Evolutionary conservation across 2,888 invertebrate genomes (phyloP).

Genomic region (Phortica magna): DNA sequence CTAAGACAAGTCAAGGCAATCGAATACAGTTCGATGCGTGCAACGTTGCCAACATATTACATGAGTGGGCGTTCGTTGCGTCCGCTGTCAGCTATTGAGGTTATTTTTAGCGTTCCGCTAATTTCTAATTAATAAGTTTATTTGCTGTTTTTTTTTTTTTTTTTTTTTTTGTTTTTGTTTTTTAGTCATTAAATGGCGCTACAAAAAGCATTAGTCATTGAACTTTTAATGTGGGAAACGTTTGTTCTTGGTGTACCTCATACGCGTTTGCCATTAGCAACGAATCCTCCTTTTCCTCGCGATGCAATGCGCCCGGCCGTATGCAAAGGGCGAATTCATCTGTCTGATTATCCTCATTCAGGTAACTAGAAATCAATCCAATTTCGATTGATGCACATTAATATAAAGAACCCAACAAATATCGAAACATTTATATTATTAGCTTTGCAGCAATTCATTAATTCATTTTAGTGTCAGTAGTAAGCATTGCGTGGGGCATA

Average conservation of each 20-base stretch:
- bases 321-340: constrained; percentile 86
- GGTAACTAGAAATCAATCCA: constrained; percentile 80
- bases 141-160: not conserved
- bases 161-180: not conserved
- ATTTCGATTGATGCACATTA: not conserved
- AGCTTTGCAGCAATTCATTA: constrained; percentile 50
- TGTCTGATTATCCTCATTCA: constrained; percentile 84
- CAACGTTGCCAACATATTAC: not conserved
- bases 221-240: constrained; percentile 41
- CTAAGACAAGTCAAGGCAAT: constrained; percentile 16
- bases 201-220: constrained; percentile 53
- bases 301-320: constrained; percentile 82
- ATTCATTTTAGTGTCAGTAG: not conserved
- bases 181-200: constrained; percentile 30
- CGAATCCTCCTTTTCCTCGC: constrained; percentile 81
- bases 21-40: not conserved
- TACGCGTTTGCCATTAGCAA: constrained; percentile 84
- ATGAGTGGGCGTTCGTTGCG: constrained; percentile 16
- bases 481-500: not conserved
- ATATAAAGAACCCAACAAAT: not conserved
- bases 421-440: not conserved
- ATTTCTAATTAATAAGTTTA: constrained; percentile 10
- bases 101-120: constrained; percentile 23
- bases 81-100: constrained; percentile 12
- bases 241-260: constrained; percentile 77